Percentiles rank a stretch among this genome's conserved stretches.
Conservation (phyloP, 2,797 vertebrate species). For the Podarcis siculus region DNA sequence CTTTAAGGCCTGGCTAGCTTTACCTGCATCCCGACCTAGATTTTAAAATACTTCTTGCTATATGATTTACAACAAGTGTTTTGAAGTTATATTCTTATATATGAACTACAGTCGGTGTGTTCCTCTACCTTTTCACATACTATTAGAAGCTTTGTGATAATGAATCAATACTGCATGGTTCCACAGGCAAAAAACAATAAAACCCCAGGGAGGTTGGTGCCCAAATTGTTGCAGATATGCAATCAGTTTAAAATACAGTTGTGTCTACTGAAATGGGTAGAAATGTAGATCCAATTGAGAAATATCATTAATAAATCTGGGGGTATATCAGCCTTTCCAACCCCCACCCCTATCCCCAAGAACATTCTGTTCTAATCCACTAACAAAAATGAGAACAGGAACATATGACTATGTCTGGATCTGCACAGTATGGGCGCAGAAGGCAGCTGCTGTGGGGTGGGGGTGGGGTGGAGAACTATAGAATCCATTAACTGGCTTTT, state of each 20-base stretch:
- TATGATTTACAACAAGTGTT: neutral
- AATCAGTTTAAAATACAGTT: neutral
- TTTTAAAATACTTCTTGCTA: slow-evolving; percentile 32
- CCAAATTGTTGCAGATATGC: too few species aligned
- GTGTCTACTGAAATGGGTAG: neutral
- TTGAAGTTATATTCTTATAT: neutral
- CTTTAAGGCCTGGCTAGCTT: slow-evolving; percentile 30
- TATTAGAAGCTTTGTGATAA: neutral
- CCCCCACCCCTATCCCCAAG: neutral
- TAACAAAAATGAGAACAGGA: neutral
- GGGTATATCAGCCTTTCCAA: neutral
- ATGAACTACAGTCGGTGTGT: neutral
- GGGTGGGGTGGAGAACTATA: neutral
- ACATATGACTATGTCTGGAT: neutral
- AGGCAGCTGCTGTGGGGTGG: neutral
- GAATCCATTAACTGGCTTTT: neutral
- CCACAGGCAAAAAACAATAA: slow-evolving; percentile 8
- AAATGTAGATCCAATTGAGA: neutral
- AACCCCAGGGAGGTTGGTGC: neutral
- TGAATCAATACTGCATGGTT: neutral
- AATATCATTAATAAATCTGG: neutral
- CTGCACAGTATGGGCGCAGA: neutral
- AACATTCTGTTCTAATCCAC: neutral
- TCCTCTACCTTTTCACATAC: neutral
- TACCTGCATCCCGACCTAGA: slow-evolving; percentile 45